Evolutionary conservation across 2,113 vertebrate species (phyloP).

Genomic region (Rana temporaria): DNA sequence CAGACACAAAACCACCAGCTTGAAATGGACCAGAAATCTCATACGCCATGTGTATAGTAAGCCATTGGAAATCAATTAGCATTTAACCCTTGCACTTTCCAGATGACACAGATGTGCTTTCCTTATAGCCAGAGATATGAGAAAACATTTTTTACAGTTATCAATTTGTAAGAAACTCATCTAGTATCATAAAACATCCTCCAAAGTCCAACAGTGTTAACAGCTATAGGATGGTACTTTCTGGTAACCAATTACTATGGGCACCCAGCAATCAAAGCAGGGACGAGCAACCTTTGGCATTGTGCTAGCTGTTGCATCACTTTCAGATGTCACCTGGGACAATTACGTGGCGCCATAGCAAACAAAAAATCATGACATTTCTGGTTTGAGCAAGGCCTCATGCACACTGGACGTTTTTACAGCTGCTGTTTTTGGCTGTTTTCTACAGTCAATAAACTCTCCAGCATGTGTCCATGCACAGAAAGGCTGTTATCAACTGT

Average conservation of each 20-base stretch:
- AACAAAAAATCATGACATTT: too few relatives aligned
- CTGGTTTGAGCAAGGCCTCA: too few relatives aligned
- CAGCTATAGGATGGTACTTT: background rate
- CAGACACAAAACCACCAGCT: background rate
- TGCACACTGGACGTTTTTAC: too few relatives aligned
- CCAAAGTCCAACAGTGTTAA: background rate
- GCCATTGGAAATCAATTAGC: background rate
- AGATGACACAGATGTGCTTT: background rate
- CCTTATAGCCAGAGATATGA: background rate
- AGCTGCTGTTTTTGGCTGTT: too few relatives aligned
- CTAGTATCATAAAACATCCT: background rate
- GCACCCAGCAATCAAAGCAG: too few relatives aligned
- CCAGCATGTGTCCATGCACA: too few relatives aligned
- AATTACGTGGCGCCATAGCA: too few relatives aligned
- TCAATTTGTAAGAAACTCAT: conserved; percentile 12
- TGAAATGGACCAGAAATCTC: background rate
- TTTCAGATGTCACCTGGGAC: too few relatives aligned
- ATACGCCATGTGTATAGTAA: background rate
- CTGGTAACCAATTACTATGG: background rate
- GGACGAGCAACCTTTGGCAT: too few relatives aligned
- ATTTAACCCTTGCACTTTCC: background rate
- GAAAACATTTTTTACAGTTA: background rate
- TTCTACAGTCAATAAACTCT: too few relatives aligned
- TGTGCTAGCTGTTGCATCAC: too few relatives aligned
- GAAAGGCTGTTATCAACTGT: too few relatives aligned